A percentile compares a stretch with the other conserved stretches of the same genome.
phyloP scores from a whole-genome alignment of 2,888 invertebrate genomes.

The Halictus ligatus region DNA sequence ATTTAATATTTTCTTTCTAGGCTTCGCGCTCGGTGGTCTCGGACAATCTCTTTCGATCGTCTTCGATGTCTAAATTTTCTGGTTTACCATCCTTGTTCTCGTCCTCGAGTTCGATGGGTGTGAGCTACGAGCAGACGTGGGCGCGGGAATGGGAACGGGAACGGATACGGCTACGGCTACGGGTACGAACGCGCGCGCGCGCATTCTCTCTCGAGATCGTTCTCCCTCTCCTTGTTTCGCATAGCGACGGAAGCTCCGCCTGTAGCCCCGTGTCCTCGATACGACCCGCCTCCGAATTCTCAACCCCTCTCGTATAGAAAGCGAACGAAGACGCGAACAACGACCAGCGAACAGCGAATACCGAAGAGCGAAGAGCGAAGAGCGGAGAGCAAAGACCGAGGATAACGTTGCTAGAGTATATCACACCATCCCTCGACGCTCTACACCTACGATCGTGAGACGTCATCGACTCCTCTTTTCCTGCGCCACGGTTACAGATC shows the following conservation, averaged over 20 bases:
- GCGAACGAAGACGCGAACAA: constrained; percentile 68
- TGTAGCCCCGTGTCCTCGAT: constrained; percentile 70
- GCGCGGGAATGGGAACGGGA: constrained; percentile 11
- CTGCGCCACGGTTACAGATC: constrained; percentile 41
- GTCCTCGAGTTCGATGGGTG: constrained; percentile 34
- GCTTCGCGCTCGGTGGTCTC: background rate
- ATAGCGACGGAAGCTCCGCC: constrained; percentile 77
- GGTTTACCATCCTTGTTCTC: constrained; percentile 8
- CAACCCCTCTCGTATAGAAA: constrained; percentile 74
- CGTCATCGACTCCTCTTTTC: constrained; percentile 53
- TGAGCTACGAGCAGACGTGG: constrained; percentile 25
- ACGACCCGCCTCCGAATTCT: constrained; percentile 76
- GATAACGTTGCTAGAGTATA: constrained; percentile 47
- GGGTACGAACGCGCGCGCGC: constrained; percentile 2
- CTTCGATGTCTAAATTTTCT: background rate
- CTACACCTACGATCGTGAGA: constrained; percentile 32
- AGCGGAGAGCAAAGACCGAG: constrained; percentile 14
- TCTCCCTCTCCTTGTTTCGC: constrained; percentile 51
- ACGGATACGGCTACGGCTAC: background rate
- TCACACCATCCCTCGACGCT: constrained; percentile 60
- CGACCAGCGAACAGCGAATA: background rate
- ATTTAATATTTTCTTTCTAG: background rate
- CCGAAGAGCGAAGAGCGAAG: background rate
- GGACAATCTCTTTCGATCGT: background rate
- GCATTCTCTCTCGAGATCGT: constrained; percentile 24